Percentiles rank a stretch among this genome's conserved stretches.
phyloP scores from a whole-genome alignment of 2,797 vertebrate species.

The Scleropages formosus region DNA sequence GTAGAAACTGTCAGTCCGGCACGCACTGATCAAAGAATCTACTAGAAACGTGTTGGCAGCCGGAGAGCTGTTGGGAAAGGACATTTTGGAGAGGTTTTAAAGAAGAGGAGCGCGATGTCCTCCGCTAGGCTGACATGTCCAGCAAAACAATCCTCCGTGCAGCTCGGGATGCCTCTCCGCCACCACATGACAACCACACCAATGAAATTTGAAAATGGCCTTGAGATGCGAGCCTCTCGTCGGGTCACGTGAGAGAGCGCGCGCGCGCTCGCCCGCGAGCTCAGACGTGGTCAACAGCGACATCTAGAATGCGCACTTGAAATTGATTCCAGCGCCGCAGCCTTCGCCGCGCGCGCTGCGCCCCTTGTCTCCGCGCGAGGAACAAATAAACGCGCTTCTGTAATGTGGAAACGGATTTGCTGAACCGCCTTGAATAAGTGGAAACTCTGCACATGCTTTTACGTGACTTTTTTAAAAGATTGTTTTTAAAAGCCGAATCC shows the following conservation, averaged over 20 bases:
- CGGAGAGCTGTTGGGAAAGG: conserved; percentile 97
- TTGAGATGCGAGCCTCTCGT: conserved; percentile 90
- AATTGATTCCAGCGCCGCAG: conserved; percentile 58
- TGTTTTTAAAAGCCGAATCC: conserved; percentile 24
- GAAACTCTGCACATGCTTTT: not conserved
- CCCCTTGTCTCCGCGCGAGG: conserved; percentile 23
- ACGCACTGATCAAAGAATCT: conserved; percentile 97
- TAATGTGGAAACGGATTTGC: not conserved
- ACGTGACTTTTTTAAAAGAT: not conserved
- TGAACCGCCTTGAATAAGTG: conserved; percentile 6
- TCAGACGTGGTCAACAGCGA: conserved; percentile 92
- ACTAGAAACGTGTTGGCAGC: conserved; percentile 97
- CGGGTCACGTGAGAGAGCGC: conserved; percentile 71
- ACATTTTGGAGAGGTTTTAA: conserved; percentile 95
- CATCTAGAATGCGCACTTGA: conserved; percentile 83
- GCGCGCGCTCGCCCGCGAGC: conserved; percentile 62
- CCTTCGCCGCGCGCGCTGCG: conserved; percentile 26
- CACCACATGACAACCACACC: conserved; percentile 97
- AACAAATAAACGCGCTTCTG: conserved; percentile 32
- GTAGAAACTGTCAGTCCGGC: conserved; percentile 97
- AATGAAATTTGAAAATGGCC: conserved; percentile 99
- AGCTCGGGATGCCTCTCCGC: conserved; percentile 94
- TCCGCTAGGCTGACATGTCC: conserved; percentile 99
- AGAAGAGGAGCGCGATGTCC: conserved; percentile 94
- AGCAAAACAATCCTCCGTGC: conserved; percentile 95